These are phyloP conservation scores for Desmophyllum pertusum DNA, from an alignment of 92 coral and sea anemone genomes.

Conservation along the genomic window DNA sequence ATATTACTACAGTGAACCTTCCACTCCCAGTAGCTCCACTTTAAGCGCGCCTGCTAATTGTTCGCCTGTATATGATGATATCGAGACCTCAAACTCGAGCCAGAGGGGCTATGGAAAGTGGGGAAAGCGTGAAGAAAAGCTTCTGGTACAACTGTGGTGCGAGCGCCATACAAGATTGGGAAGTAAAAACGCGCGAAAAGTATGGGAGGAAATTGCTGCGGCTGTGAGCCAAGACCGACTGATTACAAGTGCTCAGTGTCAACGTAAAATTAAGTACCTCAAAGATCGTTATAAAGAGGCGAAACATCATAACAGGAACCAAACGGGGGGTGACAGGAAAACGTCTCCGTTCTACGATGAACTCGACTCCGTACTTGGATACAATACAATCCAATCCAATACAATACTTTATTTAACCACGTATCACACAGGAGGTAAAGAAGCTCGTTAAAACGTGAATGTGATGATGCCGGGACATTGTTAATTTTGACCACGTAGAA, in stretches of 20 bases:
- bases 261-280: slow-evolving; percentile 26
- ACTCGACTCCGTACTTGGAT: background rate
- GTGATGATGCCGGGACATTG: background rate
- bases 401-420: no score
- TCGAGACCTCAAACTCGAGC: background rate
- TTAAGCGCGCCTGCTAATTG: no score
- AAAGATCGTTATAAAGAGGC: slow-evolving; percentile 37
- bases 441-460: no score
- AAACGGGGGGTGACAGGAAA: slow-evolving; percentile 24
- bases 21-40: no score
- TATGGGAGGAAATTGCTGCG: slow-evolving; percentile 33
- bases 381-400: no score
- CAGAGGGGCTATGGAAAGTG: no score
- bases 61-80: no score
- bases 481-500: background rate
- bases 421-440: no score
- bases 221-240: background rate
- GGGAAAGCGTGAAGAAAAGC: slow-evolving; percentile 32
- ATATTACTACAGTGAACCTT: no score
- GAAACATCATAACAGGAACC: slow-evolving; percentile 27
- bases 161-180: slow-evolving; percentile 25
- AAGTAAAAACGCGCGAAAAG: slow-evolving; percentile 27
- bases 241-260: slow-evolving; percentile 30
- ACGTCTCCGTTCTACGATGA: slow-evolving; percentile 31
- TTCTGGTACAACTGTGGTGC: slow-evolving; percentile 31